These are phyloP conservation scores for Graphium colonna DNA, from an alignment of 2,888 invertebrate genomes.

Conservation along the genomic window DNA sequence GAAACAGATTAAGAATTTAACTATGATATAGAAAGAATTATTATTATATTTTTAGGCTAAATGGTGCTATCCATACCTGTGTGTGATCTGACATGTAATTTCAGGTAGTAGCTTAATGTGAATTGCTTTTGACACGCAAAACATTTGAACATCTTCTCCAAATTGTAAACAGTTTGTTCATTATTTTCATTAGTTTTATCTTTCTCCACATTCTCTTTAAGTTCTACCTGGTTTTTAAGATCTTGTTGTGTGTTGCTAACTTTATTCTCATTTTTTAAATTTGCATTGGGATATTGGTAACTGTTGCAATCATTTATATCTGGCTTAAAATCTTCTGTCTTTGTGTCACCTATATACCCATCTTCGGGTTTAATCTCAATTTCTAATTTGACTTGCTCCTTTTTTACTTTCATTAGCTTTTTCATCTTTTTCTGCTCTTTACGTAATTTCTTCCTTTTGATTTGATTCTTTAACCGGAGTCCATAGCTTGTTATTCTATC, in stretches of 20 bases:
- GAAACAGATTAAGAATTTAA: too few relatives aligned
- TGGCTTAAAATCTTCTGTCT: constrained; percentile 38
- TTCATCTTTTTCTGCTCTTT: constrained; percentile 54
- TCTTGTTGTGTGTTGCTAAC: not conserved
- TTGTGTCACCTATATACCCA: constrained; percentile 63
- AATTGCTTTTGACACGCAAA: constrained; percentile 69
- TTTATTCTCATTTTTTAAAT: constrained; percentile 16
- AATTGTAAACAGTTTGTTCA: constrained; percentile 36
- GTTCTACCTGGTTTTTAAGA: constrained; percentile 15
- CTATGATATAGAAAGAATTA: too few relatives aligned
- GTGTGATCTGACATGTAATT: constrained; percentile 67
- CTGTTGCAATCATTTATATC: constrained; percentile 5
- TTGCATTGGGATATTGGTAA: not conserved
- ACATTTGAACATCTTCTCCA: constrained; percentile 68
- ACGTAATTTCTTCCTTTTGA: constrained; percentile 51
- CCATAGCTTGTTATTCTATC: constrained; percentile 66
- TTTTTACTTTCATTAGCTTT: constrained; percentile 41
- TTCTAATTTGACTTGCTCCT: constrained; percentile 31
- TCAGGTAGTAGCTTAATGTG: constrained; percentile 64
- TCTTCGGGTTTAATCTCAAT: constrained; percentile 69
- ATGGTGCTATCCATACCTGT: constrained; percentile 52
- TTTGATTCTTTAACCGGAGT: constrained; percentile 54
- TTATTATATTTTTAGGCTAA: too few relatives aligned
- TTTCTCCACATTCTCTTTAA: constrained; percentile 24
- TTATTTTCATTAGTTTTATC: not conserved